phyloP scores from a whole-genome alignment of 2,888 invertebrate species.

The Andricus curvator region DNA sequence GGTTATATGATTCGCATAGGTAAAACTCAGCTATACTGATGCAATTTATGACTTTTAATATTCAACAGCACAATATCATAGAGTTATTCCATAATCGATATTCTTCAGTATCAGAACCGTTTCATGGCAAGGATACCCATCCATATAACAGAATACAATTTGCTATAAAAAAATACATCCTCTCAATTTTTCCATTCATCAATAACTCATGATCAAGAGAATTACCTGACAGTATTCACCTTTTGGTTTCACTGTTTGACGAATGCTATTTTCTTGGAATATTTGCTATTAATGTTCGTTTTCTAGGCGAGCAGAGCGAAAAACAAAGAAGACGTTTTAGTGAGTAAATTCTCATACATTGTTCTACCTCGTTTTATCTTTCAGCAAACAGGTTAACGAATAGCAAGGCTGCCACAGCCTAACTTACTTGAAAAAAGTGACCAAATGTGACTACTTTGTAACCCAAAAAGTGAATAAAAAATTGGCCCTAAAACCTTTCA shows the following conservation, averaged over 20 bases:
- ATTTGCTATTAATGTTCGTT: background rate
- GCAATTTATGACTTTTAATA: conserved; percentile 2
- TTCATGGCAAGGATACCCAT: background rate
- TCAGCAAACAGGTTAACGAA: background rate
- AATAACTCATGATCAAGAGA: background rate
- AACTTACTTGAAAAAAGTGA: too few species aligned
- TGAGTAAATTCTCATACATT: background rate
- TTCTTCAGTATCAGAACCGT: background rate
- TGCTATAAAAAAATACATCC: background rate
- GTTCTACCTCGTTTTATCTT: conserved; percentile 6
- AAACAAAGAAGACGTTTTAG: background rate
- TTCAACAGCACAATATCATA: background rate
- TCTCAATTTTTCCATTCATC: background rate
- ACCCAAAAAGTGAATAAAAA: too few species aligned
- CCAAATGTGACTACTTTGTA: too few species aligned
- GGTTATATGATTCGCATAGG: background rate
- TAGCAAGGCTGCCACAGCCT: too few species aligned
- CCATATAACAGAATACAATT: background rate
- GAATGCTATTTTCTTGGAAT: background rate
- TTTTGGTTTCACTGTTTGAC: background rate
- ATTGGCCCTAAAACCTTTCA: too few species aligned
- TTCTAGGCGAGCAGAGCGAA: background rate
- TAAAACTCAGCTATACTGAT: background rate
- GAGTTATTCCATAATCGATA: background rate
- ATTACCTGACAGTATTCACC: background rate